These are phyloP conservation scores for Onchidella celtica DNA, from an alignment of 2,888 invertebrate genomes.

Conservation along the genomic window DNA sequence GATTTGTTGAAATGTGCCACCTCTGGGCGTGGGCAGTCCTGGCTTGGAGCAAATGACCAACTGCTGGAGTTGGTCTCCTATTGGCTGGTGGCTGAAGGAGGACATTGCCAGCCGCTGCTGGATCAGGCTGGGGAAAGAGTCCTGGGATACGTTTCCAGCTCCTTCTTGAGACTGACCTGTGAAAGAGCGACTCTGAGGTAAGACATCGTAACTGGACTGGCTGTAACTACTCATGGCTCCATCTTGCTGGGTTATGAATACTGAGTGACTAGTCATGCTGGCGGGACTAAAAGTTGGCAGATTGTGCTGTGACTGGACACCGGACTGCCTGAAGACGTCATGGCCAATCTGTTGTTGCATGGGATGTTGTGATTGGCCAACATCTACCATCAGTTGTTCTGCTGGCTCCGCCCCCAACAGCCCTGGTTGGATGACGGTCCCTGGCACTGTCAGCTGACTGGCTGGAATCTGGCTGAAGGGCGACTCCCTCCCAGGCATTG, in stretches of 20 bases:
- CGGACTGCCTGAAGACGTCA: neutral
- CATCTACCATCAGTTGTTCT: conserved; percentile 9
- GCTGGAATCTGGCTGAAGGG: neutral
- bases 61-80: conserved; percentile 46
- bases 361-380: neutral
- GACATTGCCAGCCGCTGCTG: conserved; percentile 48
- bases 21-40: neutral
- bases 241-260: neutral
- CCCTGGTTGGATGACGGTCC: neutral
- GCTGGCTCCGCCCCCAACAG: neutral
- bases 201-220: neutral
- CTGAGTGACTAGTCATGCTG: neutral
- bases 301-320: neutral
- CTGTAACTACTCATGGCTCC: neutral
- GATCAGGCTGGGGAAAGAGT: conserved; percentile 40
- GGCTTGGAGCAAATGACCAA: conserved; percentile 6
- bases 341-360: neutral
- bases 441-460: neutral
- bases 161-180: neutral
- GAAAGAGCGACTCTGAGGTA: neutral
- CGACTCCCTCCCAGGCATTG: neutral
- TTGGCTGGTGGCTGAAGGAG: conserved; percentile 46
- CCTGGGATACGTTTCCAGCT: neutral
- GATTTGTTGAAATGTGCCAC: neutral
- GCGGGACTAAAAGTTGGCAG: neutral